Evolutionary conservation across 2,113 vertebrate genomes (phyloP).

Genomic region (Pluvianellus socialis): DNA sequence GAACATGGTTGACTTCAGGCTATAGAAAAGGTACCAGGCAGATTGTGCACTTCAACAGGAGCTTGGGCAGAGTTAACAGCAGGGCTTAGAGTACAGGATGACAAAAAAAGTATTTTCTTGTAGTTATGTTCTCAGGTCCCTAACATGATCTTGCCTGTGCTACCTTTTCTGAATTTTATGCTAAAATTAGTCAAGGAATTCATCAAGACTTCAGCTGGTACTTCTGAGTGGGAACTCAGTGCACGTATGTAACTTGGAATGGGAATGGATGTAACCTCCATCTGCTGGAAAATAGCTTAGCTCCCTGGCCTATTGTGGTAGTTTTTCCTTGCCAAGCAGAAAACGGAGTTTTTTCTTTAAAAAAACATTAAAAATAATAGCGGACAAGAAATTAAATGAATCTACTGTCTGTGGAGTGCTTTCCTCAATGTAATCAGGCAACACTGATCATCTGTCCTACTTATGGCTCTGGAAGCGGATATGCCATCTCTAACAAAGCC

Average conservation of each 20-base stretch:
- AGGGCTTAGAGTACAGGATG: not conserved
- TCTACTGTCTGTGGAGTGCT: not conserved
- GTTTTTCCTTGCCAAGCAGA: not conserved
- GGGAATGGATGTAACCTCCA: not conserved
- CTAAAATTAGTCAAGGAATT: not conserved
- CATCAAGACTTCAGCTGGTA: not conserved
- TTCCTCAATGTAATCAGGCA: not conserved
- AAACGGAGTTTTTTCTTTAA: not conserved
- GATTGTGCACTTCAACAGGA: not conserved
- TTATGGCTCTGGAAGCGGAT: not conserved
- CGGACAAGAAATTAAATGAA: not conserved
- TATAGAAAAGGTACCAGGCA: not conserved
- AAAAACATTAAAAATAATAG: not conserved
- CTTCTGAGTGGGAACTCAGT: not conserved
- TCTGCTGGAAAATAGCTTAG: not conserved
- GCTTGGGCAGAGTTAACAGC: not conserved
- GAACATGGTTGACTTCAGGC: not conserved
- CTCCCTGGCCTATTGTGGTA: not conserved
- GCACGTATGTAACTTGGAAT: not conserved
- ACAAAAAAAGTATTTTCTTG: not conserved
- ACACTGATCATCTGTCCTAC: not conserved
- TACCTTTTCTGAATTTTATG: not conserved
- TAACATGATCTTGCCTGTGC: not conserved
- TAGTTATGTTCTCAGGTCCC: not conserved
- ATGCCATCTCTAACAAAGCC: not conserved